Base-by-base conservation (phyloP, 1,140 invertebrate species). In the Ooceraea biroi region DNA sequence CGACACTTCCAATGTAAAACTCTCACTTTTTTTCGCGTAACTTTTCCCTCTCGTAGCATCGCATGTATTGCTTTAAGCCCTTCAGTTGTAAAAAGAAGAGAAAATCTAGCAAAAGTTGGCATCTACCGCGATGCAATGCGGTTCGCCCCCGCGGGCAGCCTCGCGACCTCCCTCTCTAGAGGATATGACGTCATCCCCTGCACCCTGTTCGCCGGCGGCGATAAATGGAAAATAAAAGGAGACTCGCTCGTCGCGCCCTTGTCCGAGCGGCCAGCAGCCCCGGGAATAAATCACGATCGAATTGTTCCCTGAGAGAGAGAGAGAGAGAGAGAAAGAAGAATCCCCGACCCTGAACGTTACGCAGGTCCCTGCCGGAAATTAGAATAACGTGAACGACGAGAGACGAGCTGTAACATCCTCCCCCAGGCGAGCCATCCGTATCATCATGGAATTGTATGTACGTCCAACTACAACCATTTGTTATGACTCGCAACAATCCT, bases 231-330 rank as follows among this genome's bases (percentile, higher is more conserved):
- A 85, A 83, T 60, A 71, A 50, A 74, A 58, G 69, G 50, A 71
- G 50, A 83, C 10, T 44, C 19, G 50, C 61, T 63, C 60, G 57
- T 80, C 66, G 22, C 69, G 82, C 69, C 68, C 44, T 76, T 44
- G 68, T 73, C 30, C 78, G 50, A 73, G 57, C 25, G 61, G 41
- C 61, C 58, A 36, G 63, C 57, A 55, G 17, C 30, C 60, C 41
- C 66, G 77, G 68, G 68, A 73, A 85, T 85, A 82, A 83, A 82
- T 85, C 66, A 82, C 58, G 60, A 82, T 82, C 78, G 83, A 85
- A 85, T 82, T 85, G 78, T 85, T 82, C 63, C 11, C 63, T 55
- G 41, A 14, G 44, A 44, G 48, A 48, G 11, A 30, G 57, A 27
- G 30, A 41, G 65, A 36, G 41, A 17, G 41, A 7, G 17, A 36